phyloP scores from a whole-genome alignment of 2,888 invertebrate species.

The Saturnia pavonia region DNA sequence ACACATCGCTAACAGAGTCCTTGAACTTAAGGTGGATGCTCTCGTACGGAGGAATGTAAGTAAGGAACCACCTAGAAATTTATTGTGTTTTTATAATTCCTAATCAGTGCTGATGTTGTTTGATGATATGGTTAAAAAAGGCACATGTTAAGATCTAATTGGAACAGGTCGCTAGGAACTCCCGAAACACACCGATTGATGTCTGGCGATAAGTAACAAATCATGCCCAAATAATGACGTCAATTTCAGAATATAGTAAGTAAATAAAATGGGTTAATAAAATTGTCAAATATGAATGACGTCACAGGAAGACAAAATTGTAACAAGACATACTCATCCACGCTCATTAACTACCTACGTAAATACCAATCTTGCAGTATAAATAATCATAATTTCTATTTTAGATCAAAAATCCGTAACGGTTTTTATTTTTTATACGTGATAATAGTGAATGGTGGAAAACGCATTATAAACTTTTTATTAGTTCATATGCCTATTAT shows the following conservation, averaged over 20 bases:
- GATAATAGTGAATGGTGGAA: not conserved
- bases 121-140: too few relatives aligned
- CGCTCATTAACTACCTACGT: constrained; percentile 4
- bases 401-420: not conserved
- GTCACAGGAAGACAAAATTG: not conserved
- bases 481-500: not conserved
- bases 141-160: not conserved
- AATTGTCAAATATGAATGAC: not conserved
- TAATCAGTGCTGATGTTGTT: too few relatives aligned
- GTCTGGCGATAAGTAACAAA: not conserved
- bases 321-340: not conserved
- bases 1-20: constrained; percentile 93
- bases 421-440: not conserved
- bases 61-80: constrained; percentile 90
- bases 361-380: not conserved
- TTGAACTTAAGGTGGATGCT: constrained; percentile 83
- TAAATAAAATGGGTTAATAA: too few relatives aligned
- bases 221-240: not conserved
- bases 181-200: not conserved
- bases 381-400: constrained; percentile 10
- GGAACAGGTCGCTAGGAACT: not conserved
- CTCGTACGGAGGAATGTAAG: constrained; percentile 93
- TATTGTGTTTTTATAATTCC: not conserved
- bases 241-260: too few relatives aligned
- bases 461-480: not conserved